A percentile compares a stretch with the other conserved stretches of the same genome.
These are phyloP conservation scores for Aurelia coerulea DNA, from an alignment of 30 jellyfish, hydroid and myxozoan genomes.

Conservation along the genomic window DNA sequence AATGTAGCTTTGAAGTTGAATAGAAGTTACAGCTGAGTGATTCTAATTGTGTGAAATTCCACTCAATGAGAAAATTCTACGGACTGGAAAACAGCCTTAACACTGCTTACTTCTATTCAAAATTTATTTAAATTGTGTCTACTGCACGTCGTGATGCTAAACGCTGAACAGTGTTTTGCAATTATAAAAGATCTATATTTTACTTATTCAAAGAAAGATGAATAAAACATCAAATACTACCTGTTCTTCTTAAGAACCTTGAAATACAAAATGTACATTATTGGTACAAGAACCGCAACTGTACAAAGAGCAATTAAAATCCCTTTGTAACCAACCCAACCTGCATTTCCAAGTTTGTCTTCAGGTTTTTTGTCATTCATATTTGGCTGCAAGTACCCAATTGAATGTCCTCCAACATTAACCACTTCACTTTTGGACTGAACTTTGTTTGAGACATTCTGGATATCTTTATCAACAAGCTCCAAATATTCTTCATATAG, in stretches of 20 bases:
- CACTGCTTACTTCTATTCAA: too few species aligned
- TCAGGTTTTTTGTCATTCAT: not conserved
- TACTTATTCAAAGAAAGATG: too few species aligned
- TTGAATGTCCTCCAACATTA: slow-evolving; percentile 39
- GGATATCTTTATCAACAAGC: slow-evolving; percentile 53
- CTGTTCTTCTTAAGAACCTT: slow-evolving; percentile 16
- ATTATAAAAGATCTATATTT: too few species aligned
- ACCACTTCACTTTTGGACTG: slow-evolving; percentile 46
- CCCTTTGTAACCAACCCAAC: slow-evolving; percentile 60
- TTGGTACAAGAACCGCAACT: slow-evolving; percentile 58
- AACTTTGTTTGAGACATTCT: slow-evolving; percentile 34
- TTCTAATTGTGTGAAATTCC: too few species aligned
- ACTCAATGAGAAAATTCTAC: too few species aligned
- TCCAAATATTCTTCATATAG: slow-evolving; percentile 60
- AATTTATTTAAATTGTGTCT: too few species aligned
- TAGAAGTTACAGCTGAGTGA: too few species aligned
- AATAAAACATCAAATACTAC: slow-evolving; percentile 7
- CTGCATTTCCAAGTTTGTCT: slow-evolving; percentile 58
- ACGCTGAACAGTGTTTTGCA: too few species aligned
- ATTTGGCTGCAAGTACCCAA: slow-evolving; percentile 53
- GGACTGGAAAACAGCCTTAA: too few species aligned
- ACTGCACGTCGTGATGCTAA: too few species aligned
- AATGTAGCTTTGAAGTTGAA: too few species aligned
- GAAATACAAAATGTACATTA: slow-evolving; percentile 52
- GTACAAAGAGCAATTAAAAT: slow-evolving; percentile 52